Evolutionary conservation across 92 coral and sea anemone species (phyloP).

Genomic region (Ricordea florida): DNA sequence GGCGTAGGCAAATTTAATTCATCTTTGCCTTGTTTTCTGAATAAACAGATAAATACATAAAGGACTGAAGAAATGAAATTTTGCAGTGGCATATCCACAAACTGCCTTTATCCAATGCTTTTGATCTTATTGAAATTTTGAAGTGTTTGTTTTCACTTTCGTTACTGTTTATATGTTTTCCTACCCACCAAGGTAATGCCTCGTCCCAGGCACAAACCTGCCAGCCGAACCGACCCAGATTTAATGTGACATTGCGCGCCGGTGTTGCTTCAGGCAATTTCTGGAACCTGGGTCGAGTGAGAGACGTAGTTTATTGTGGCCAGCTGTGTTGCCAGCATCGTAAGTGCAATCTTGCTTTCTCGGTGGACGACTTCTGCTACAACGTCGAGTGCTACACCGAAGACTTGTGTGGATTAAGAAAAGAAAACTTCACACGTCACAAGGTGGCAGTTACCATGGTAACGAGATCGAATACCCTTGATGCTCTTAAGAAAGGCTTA

Average conservation of each 20-base stretch:
- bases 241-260: slow-evolving; percentile 81
- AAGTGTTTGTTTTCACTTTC: no score
- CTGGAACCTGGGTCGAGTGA: slow-evolving; percentile 76
- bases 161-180: no score
- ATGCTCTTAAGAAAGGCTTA: background rate
- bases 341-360: slow-evolving; percentile 89
- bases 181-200: slow-evolving; percentile 40
- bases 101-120: no score
- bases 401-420: slow-evolving; percentile 66
- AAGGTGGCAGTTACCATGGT: slow-evolving; percentile 73
- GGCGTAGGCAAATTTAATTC: no score
- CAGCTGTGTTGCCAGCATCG: slow-evolving; percentile 72
- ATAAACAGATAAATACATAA: no score
- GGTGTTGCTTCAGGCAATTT: slow-evolving; percentile 91
- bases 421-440: slow-evolving; percentile 67
- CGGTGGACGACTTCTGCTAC: slow-evolving; percentile 83
- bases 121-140: no score
- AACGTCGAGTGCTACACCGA: slow-evolving; percentile 82
- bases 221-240: background rate
- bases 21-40: no score
- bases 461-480: slow-evolving; percentile 4
- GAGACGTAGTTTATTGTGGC: slow-evolving; percentile 62
- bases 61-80: no score
- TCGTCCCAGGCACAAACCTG: slow-evolving; percentile 17
- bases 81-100: no score